Base-by-base conservation (phyloP, 2,888 invertebrate species). In the Heterodera filipjevi region DNA sequence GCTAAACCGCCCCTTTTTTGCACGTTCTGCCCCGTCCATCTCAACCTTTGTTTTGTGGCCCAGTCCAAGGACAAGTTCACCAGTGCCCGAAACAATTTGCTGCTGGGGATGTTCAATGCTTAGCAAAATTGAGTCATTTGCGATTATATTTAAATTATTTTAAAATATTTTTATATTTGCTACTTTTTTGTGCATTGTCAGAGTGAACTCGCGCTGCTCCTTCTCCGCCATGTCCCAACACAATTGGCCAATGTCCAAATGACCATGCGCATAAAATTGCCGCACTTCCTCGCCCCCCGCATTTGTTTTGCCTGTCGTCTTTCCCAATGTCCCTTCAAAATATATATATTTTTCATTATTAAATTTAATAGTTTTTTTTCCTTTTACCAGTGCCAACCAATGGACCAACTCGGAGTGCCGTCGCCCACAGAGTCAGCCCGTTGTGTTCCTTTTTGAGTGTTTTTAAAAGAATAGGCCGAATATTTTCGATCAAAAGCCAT, bases 211-310 rank as follows among this genome's bases (percentile, higher is more conserved):
- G 10, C 82, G 79, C 27, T 77, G 81, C 68, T 81, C 82, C 76
- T 81, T 81, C 59, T 81, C 79, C 68, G 71, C 75, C 44, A 81
- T 76, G 46, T 81, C 80, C n/a, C 74, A 33, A 19, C 83, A 35
- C 64, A 76, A 76, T 27, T 81, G 80, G 6, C 75, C 33, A 6
- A 81, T 35, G 44, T 70, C 49, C 1, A 76, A 19, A 3, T 79
- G 35, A 32, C 77, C 82, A 33, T 74, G 44, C 14, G 82, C 82
- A 66, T 68, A 70, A 3, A 68, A 53, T n/a, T 81, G 81, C 32
- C 82, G 79, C 39, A 78, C 39, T 16, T 75, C 75, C n/a, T 75
- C 75, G 5, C 75, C 75, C 12, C 44, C 44, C 46, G 22, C 49
- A n/a, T n/a, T n/a, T 2, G 1, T 8, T 5, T 5, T 39, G 44